phyloP scores from a whole-genome alignment of 1,140 invertebrate species.

The Formica exsecta region DNA sequence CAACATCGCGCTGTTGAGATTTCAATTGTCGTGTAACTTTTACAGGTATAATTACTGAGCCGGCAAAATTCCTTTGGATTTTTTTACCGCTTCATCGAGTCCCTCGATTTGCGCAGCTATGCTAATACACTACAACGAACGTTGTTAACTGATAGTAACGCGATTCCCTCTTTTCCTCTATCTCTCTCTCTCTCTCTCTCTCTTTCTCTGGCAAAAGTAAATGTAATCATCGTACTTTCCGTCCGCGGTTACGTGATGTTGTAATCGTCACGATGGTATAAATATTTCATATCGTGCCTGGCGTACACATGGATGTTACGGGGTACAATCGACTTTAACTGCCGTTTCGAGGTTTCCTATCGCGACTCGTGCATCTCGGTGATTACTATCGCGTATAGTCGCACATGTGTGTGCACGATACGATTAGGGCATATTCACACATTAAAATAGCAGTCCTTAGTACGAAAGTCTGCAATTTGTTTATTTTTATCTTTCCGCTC shows the following conservation, averaged over 20 bases:
- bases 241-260: conserved; percentile 62
- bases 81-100: conserved; percentile 9
- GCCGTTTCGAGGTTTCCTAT: conserved; percentile 59
- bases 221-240: conserved; percentile 59
- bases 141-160: conserved; percentile 45
- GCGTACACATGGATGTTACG: conserved; percentile 31
- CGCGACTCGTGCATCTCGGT: conserved; percentile 64
- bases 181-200: neutral
- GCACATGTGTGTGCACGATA: neutral
- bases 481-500: neutral
- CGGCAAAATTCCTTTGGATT: conserved; percentile 42
- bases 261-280: conserved; percentile 44
- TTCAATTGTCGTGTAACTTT: conserved; percentile 36
- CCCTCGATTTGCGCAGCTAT: conserved; percentile 30
- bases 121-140: conserved; percentile 28
- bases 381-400: conserved; percentile 51
- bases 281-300: conserved; percentile 54
- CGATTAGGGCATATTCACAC: conserved; percentile 40
- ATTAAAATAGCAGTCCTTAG: neutral
- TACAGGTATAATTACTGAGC: conserved; percentile 33
- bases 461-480: conserved; percentile 26
- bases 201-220: conserved; percentile 37
- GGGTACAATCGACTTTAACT: conserved; percentile 59
- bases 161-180: neutral
- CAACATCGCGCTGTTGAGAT: conserved; percentile 3